A percentile compares a stretch with the other conserved stretches of the same genome.
Evolutionary conservation across 1,140 invertebrate genomes (phyloP).

Genomic region (Aphis gossypii): DNA sequence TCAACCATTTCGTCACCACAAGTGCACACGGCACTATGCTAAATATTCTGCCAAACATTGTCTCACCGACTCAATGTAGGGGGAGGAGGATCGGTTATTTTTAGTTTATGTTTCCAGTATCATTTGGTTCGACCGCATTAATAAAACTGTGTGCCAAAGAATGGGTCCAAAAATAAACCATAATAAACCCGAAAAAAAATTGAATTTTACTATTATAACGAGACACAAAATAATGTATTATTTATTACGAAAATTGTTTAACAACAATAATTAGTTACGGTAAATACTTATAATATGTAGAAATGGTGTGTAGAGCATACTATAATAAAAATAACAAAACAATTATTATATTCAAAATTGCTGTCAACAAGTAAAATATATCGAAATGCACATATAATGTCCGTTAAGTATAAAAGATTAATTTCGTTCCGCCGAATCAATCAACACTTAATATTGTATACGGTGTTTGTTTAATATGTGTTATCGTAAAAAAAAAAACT

Average conservation of each 20-base stretch:
- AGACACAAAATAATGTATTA: not conserved
- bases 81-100: constrained; percentile 45
- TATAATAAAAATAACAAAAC: not conserved
- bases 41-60: constrained; percentile 45
- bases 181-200: constrained; percentile 37
- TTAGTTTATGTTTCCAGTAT: constrained; percentile 54
- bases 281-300: not conserved
- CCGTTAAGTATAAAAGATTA: not conserved
- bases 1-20: constrained; percentile 48
- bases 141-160: constrained; percentile 48
- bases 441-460: not conserved
- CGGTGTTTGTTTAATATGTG: not conserved
- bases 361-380: not conserved
- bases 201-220: not conserved
- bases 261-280: not conserved
- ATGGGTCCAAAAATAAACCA: constrained; percentile 30
- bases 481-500: not conserved
- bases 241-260: constrained; percentile 39
- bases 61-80: not conserved
- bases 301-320: too few species aligned
- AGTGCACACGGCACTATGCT: constrained; percentile 55
- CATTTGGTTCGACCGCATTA: constrained; percentile 22
- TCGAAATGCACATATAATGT: not conserved
- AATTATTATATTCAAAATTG: not conserved
- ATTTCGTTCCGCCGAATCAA: not conserved